Evolutionary conservation across 2,797 vertebrate species (phyloP).

Genomic region (Carapus acus): DNA sequence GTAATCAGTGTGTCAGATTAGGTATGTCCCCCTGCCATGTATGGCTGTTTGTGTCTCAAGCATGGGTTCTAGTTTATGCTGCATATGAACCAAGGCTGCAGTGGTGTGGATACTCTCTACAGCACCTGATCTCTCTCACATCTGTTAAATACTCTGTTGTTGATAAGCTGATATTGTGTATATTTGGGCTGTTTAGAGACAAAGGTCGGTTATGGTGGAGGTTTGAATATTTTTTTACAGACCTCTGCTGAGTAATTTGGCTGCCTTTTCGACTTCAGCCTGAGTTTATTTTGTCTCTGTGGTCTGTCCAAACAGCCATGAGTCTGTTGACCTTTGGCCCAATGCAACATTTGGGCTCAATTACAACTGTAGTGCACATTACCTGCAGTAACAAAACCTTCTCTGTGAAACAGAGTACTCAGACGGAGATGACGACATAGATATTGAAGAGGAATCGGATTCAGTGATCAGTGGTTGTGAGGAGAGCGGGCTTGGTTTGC

Average conservation of each 20-base stretch:
- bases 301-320: slow-evolving; percentile 16
- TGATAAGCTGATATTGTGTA: slow-evolving; percentile 6
- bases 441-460: slow-evolving; percentile 70
- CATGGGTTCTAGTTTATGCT: slow-evolving; percentile 38
- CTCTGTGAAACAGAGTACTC: slow-evolving; percentile 66
- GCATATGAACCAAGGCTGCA: slow-evolving; percentile 27
- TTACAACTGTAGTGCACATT: slow-evolving; percentile 13
- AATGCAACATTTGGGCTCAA: not conserved
- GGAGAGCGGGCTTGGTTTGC: slow-evolving; percentile 89
- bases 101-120: slow-evolving; percentile 32
- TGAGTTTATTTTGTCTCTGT: slow-evolving; percentile 5
- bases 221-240: slow-evolving; percentile 1
- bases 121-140: slow-evolving; percentile 2
- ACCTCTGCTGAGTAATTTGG: not conserved
- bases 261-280: not conserved
- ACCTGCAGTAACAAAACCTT: slow-evolving; percentile 29
- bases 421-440: slow-evolving; percentile 69
- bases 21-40: slow-evolving; percentile 36
- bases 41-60: slow-evolving; percentile 35
- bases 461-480: slow-evolving; percentile 69
- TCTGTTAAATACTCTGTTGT: slow-evolving; percentile 28
- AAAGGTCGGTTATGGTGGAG: not conserved
- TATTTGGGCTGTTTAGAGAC: slow-evolving; percentile 5
- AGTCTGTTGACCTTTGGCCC: slow-evolving; percentile 35
- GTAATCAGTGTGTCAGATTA: slow-evolving; percentile 13